Evolutionary conservation across 2,888 invertebrate genomes (phyloP), one percentile per base, ranked within the genome.

Genomic region (Hemaris fuciformis): DNA sequence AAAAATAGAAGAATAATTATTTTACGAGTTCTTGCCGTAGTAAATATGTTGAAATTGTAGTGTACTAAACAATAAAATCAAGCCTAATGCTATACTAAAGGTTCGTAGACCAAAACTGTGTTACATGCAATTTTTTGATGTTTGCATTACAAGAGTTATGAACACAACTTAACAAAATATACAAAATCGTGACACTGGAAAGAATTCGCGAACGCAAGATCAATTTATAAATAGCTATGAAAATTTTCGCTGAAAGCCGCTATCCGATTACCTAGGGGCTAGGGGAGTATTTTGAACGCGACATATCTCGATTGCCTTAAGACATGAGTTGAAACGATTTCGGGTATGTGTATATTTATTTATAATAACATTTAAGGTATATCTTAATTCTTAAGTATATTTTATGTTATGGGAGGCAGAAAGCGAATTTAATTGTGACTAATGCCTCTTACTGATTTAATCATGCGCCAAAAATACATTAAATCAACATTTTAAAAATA

Each of bases 181-280:
- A 10, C 45, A 34, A 34, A 58, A 22, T 8, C 10, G 76, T 73
- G 76, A 76, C 75, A 53, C 53, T 53, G 8, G 31, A 53, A 53
- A 53, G 31, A 53, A 18, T 76, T 81, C 77, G 74, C 76, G 80
- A 83, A 81, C 78, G 78, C 79, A 70, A 83, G 82, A 80, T 86
- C 85, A 82, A 85, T 87, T 85, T 87, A 81, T 85, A 83, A 82
- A 80, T 84, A 83, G 77, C 79, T 76, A 80, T 80, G 77, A 81
- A 86, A 85, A 85, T 84, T 83, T 84, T 79, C 78, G 84, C 75
- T 84, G 83, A 85, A 87, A 88, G 82, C 85, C 82, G 82, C 81
- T 88, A 85, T 88, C 85, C 80, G 84, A 86, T 88, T 88, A 87
- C 87, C 82, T 79, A 78, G 72, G 80, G 83, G 83, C 82, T 86